Base-by-base conservation (phyloP, 2,797 vertebrate species). In the Vespertilio murinus region DNA sequence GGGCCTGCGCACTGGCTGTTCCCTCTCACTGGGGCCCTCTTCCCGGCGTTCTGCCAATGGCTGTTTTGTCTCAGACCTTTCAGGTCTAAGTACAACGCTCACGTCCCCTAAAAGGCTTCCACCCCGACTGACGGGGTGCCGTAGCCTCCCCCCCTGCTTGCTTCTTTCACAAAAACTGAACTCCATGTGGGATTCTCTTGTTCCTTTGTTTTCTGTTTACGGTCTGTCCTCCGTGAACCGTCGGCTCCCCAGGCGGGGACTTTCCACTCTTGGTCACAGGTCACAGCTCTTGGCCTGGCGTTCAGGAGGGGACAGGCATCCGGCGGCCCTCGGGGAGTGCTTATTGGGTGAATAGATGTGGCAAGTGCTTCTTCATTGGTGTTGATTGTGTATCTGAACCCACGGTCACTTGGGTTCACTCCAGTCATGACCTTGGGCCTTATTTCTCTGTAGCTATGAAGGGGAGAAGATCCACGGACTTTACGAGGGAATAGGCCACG, bases 401-500 rank as follows among this genome's bases (percentile, higher is more conserved):
- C 4, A 13, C 8, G 17, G 69, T 35, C 91, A 20, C n/a, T 38
- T 69, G 17, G 11, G 25, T 70, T 86, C 93, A 0, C 30, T 85
- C 9, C 1, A 4, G 35, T n/a, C 45, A 75, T 96, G 35, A 96
- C 45, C 70, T 83, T 93, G 75, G n/a, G 5, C 95, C 96, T 95
- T 35, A 49, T 96, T 95, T 96, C 89, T 89, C 97, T 92, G 74
- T 97, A 99, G 99, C 65, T 99, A 99, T 47, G 98, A 99, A 96
- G 99, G 99, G 30, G 98, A 98, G 75, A 98, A 95, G 33, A 92
- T 96, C 61, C 96, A 64, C 5, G 98, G 98, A 0, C 95, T 98
- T 45, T 98, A 98, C 93, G 98, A 99, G 40, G 99, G 99, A 17
- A 97, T 99, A 97, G 99, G 99, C 54, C 97, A 97, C 10, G 99